phyloP scores from a whole-genome alignment of 2,888 invertebrate genomes.

The Scaptodrosophila latifasciaeformis region DNA sequence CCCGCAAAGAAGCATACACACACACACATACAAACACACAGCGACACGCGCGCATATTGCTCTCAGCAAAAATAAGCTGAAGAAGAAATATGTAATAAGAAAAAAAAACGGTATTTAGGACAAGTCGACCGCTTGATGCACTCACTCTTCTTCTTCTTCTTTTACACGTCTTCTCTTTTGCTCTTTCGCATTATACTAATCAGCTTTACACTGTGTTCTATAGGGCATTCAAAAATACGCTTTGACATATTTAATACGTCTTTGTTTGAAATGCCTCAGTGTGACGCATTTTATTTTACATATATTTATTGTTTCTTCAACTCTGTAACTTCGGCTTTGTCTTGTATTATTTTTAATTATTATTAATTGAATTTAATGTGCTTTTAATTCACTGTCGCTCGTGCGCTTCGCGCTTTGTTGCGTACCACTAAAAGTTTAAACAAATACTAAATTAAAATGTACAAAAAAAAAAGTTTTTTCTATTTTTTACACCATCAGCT shows the following conservation, averaged over 20 bases:
- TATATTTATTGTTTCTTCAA: neutral
- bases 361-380: neutral
- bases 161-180: no score
- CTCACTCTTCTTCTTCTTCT: no score
- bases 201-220: no score
- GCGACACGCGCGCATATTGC: no score
- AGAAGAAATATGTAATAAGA: no score
- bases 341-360: conserved; percentile 19
- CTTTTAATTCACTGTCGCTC: neutral
- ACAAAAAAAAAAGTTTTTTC: neutral
- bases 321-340: conserved; percentile 4
- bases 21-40: no score
- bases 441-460: conserved; percentile 24
- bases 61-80: no score
- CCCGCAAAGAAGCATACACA: no score
- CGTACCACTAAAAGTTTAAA: conserved; percentile 24
- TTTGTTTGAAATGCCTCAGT: conserved; percentile 1
- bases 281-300: neutral
- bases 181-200: no score
- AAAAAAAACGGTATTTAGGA: no score
- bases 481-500: no score
- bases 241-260: neutral
- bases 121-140: no score
- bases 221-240: neutral
- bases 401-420: conserved; percentile 16